Evolutionary conservation across 2,113 vertebrate species (phyloP).

Genomic region (Dasypus novemcinctus): DNA sequence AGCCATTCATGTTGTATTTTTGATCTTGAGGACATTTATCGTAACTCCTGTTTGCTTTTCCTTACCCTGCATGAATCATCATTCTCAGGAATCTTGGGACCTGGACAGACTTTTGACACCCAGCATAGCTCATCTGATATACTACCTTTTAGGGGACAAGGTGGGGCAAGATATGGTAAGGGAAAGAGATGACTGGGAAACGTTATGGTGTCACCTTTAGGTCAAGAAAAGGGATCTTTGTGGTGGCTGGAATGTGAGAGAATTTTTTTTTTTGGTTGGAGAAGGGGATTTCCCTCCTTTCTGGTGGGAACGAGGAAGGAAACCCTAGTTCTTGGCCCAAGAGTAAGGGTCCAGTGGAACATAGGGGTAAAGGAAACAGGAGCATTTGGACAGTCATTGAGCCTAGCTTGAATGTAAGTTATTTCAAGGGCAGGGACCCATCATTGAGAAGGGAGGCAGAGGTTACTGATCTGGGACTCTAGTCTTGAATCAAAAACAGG

Average conservation of each 20-base stretch:
- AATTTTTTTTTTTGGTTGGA: background rate
- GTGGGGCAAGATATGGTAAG: background rate
- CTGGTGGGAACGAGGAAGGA: background rate
- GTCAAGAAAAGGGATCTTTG: background rate
- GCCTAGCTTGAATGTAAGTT: background rate
- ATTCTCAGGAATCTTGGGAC: background rate
- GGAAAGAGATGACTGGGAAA: background rate
- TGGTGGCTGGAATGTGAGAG: background rate
- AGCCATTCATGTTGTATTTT: background rate
- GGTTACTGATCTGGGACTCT: background rate
- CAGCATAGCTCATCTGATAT: background rate
- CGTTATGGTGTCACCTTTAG: background rate
- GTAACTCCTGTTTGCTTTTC: background rate
- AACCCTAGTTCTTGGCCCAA: background rate
- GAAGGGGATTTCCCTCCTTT: background rate
- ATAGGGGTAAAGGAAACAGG: background rate
- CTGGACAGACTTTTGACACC: background rate
- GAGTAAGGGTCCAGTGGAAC: background rate
- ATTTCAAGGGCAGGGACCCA: background rate
- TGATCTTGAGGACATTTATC: background rate
- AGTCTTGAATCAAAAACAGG: conserved; percentile 9
- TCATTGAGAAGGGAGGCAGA: background rate
- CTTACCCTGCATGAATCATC: background rate
- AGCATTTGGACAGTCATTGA: background rate
- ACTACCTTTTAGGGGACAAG: background rate